Evolutionary conservation across 2,888 invertebrate species (phyloP).

Genomic region (Drosophila leonis): DNA sequence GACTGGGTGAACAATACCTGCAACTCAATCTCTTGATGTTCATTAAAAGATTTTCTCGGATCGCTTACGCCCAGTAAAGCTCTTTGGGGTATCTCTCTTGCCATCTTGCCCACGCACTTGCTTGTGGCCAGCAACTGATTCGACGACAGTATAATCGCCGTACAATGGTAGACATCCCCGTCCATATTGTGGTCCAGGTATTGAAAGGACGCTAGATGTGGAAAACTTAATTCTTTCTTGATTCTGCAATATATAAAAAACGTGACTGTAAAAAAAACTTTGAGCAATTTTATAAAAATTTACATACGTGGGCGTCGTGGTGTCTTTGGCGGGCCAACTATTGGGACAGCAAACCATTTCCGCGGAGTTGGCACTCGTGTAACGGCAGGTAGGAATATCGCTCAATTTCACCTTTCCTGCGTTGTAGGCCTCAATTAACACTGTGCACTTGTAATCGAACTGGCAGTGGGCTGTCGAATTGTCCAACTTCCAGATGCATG

Average conservation of each 20-base stretch:
- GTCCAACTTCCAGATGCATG: conserved; percentile 2
- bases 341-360: background rate
- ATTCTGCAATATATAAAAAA: background rate
- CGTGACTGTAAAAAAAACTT: background rate
- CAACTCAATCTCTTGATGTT: background rate
- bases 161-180: conserved; percentile 13
- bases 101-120: background rate
- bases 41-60: accelerated
- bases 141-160: conserved; percentile 35
- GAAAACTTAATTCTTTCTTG: no score
- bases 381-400: background rate
- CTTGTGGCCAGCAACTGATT: conserved; percentile 16
- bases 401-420: background rate
- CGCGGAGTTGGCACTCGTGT: background rate
- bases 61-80: background rate
- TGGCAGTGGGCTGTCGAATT: background rate
- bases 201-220: background rate
- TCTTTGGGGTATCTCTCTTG: background rate
- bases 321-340: no score
- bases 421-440: background rate
- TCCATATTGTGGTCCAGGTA: background rate
- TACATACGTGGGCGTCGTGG: background rate
- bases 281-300: no score
- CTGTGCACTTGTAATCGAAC: background rate
- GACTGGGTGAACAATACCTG: background rate